phyloP scores from a whole-genome alignment of 2,797 vertebrate species.

The Sciurus vulgaris region DNA sequence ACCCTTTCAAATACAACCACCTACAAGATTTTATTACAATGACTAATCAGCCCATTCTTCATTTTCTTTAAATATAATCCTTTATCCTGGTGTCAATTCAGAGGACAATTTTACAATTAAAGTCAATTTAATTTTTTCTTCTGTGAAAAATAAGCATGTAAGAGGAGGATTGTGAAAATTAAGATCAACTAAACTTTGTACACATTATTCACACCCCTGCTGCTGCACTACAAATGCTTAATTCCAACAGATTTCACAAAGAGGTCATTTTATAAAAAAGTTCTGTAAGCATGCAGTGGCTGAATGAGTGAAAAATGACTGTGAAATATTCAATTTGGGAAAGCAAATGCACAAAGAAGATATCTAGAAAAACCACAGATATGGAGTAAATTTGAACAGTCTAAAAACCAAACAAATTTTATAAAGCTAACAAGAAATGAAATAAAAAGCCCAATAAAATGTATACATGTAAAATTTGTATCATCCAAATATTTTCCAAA shows the following conservation, averaged over 20 bases:
- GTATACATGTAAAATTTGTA: neutral
- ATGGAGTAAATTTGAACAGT: neutral
- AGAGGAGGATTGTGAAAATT: neutral
- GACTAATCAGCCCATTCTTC: neutral
- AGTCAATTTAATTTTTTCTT: neutral
- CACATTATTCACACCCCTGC: neutral
- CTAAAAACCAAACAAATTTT: neutral
- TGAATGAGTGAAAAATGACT: slow-evolving; percentile 35
- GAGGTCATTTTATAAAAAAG: slow-evolving; percentile 8
- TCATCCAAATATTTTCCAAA: neutral
- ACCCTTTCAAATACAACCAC: neutral
- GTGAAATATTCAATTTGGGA: neutral
- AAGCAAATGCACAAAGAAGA: neutral
- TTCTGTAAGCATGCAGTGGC: neutral
- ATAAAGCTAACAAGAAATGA: neutral
- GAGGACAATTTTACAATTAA: slow-evolving; percentile 23
- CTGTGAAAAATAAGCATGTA: neutral
- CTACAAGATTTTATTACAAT: slow-evolving; percentile 15
- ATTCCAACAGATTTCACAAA: slow-evolving; percentile 38
- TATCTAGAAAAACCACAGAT: neutral
- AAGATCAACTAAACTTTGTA: neutral
- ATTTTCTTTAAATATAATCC: neutral
- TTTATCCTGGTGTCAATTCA: slow-evolving; percentile 27
- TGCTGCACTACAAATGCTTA: neutral
- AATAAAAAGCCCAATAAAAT: neutral